These are phyloP conservation scores for Trachops cirrhosus DNA, from an alignment of 2,797 vertebrate species.

Conservation along the genomic window DNA sequence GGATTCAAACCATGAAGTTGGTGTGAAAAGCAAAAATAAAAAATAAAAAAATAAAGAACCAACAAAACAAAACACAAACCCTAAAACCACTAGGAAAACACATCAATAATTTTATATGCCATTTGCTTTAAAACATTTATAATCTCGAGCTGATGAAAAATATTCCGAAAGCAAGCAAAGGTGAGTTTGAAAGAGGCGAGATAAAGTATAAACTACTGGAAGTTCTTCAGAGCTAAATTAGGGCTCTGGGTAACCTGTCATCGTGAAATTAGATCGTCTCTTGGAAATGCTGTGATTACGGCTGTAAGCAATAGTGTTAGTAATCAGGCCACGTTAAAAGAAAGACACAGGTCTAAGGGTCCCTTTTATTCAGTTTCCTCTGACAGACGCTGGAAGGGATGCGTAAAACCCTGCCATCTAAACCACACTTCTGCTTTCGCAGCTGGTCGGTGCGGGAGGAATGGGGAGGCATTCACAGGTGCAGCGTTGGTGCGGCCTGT, in stretches of 20 bases:
- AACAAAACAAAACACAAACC: neutral
- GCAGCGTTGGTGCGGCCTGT: too few species aligned
- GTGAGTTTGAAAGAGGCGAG: neutral
- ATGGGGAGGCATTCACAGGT: slow-evolving; percentile 30
- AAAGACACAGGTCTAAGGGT: neutral
- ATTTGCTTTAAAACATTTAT: slow-evolving; percentile 16
- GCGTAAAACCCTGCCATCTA: neutral
- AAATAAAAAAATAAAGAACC: too few species aligned
- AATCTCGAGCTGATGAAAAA: neutral
- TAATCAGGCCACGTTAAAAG: neutral
- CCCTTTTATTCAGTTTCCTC: neutral
- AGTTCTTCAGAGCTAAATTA: slow-evolving; percentile 50
- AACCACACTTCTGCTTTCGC: slow-evolving; percentile 1
- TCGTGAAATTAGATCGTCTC: neutral
- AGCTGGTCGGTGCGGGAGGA: slow-evolving; percentile 37
- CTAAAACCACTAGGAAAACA: neutral
- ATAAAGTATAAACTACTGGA: neutral
- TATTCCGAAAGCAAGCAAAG: neutral
- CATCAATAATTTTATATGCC: neutral
- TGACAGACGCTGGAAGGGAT: neutral
- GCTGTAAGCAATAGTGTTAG: neutral
- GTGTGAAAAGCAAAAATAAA: slow-evolving; percentile 16
- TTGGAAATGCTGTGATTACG: neutral
- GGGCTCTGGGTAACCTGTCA: neutral
- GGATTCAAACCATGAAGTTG: neutral